Conservation (phyloP, 2,888 invertebrate genomes). For the Strigamia maritima region DNA sequence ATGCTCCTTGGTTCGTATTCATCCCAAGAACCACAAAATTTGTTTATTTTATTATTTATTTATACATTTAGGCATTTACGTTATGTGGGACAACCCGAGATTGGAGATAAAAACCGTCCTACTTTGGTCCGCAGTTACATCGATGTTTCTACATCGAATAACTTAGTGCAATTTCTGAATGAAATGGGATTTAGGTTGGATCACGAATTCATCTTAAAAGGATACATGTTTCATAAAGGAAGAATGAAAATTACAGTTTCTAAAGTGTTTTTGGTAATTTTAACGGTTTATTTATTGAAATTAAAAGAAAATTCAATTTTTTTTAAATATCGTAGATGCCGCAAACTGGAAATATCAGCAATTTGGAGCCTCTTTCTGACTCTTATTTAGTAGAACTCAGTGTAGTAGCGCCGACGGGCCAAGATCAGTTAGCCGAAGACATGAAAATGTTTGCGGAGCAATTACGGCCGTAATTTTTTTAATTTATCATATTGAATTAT, state of each 20-base stretch:
- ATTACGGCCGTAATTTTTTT: conserved; percentile 34
- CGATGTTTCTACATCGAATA: conserved; percentile 86
- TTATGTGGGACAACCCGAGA: conserved; percentile 86
- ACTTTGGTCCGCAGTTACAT: conserved; percentile 88
- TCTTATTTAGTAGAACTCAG: conserved; percentile 92
- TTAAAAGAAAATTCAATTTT: background rate
- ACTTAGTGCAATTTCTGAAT: conserved; percentile 84
- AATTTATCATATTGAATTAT: no score
- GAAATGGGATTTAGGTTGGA: conserved; percentile 77
- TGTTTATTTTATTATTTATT: background rate
- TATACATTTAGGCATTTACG: conserved; percentile 65
- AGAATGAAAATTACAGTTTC: conserved; percentile 95
- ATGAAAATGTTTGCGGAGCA: conserved; percentile 36
- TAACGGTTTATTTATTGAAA: background rate
- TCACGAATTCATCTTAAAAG: conserved; percentile 89
- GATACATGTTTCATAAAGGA: conserved; percentile 93
- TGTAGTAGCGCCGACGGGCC: conserved; percentile 53
- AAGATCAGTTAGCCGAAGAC: conserved; percentile 37
- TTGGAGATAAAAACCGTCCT: conserved; percentile 79
- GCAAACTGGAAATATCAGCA: conserved; percentile 50
- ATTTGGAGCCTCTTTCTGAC: conserved; percentile 78
- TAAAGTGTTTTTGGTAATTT: conserved; percentile 65
- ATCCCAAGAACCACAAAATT: background rate
- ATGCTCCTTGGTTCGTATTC: conserved; percentile 64
- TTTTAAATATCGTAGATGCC: conserved; percentile 15